phyloP scores from a whole-genome alignment of 2,113 vertebrate genomes.

The Dipodomys ordii region DNA sequence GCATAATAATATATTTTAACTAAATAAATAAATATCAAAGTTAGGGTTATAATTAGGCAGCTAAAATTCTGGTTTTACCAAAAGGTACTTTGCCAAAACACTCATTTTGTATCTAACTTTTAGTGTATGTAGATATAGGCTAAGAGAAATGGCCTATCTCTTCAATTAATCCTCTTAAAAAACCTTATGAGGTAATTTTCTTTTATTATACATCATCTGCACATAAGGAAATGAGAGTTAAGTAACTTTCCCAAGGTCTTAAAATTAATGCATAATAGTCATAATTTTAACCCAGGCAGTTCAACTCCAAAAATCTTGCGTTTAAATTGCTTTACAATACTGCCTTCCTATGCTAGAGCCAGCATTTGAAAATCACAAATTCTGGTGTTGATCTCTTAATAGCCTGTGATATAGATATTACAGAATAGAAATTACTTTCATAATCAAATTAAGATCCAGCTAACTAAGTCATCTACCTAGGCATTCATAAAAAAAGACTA shows the following conservation, averaged over 20 bases:
- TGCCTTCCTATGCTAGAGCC: neutral
- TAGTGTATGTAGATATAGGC: neutral
- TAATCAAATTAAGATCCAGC: conserved; percentile 12
- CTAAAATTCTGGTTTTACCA: neutral
- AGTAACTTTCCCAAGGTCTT: neutral
- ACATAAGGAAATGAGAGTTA: neutral
- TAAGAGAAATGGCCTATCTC: neutral
- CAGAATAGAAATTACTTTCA: neutral
- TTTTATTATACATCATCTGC: neutral
- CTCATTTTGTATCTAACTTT: neutral
- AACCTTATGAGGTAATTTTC: neutral
- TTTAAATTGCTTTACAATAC: neutral
- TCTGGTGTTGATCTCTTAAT: neutral
- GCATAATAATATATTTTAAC: neutral
- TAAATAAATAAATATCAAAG: neutral
- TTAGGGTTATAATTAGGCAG: neutral
- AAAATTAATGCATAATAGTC: neutral
- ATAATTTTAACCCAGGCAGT: neutral
- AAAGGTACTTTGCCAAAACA: neutral
- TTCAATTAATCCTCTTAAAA: neutral
- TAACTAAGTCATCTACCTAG: neutral
- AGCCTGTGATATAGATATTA: neutral
- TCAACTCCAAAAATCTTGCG: neutral
- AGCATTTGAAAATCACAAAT: neutral
- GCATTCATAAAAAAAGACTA: neutral